phyloP scores from a whole-genome alignment of 2,113 vertebrate genomes.

The Pseudonaja textilis region DNA sequence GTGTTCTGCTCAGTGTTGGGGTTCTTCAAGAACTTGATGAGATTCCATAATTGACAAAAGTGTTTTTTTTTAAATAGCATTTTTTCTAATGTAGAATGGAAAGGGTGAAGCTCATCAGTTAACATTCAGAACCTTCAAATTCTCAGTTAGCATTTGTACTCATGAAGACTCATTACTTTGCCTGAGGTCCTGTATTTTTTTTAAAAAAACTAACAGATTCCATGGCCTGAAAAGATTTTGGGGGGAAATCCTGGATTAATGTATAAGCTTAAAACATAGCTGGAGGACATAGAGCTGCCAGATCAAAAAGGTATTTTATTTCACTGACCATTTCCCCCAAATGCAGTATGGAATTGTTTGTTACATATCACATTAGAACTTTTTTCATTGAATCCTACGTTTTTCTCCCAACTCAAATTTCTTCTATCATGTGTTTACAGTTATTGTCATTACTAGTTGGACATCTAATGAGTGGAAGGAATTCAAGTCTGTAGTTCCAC shows the following conservation, averaged over 20 bases:
- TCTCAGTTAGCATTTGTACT: neutral
- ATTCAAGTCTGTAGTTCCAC: conserved; percentile 11
- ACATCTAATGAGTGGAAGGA: neutral
- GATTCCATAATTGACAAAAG: neutral
- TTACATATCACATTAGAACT: neutral
- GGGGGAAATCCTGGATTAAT: neutral
- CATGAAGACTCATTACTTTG: neutral
- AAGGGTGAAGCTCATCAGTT: neutral
- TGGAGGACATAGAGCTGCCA: neutral
- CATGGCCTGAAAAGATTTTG: neutral
- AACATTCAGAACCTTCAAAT: neutral
- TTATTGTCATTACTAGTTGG: neutral
- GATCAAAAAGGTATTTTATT: neutral
- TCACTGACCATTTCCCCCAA: neutral
- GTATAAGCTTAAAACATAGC: neutral
- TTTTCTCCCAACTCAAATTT: neutral
- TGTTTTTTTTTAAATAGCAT: neutral
- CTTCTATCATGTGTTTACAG: neutral
- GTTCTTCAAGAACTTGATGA: neutral
- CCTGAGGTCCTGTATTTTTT: neutral
- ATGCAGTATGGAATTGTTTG: neutral
- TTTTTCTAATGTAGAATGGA: neutral
- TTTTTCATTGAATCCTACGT: neutral
- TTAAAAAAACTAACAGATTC: neutral
- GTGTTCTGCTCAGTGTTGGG: neutral